Evolutionary conservation across 2,113 vertebrate species (phyloP).

Genomic region (Pampusana beccarii): DNA sequence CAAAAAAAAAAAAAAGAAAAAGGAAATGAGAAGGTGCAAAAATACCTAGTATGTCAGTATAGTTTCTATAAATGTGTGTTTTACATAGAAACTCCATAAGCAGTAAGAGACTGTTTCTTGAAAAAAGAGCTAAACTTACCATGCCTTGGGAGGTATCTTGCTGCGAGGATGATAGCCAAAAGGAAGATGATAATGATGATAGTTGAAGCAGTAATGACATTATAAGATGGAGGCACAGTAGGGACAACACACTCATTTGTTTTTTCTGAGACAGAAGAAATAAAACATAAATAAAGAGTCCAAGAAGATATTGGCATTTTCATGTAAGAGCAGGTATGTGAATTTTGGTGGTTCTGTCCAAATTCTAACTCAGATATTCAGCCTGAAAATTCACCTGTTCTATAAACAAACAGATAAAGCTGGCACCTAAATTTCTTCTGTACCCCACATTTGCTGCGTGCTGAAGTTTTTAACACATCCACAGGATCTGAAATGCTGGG

Average conservation of each 20-base stretch:
- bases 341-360: background rate
- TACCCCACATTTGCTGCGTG: background rate
- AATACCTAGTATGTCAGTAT: background rate
- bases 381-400: background rate
- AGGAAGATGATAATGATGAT: constrained; percentile 35
- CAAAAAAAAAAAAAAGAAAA: background rate
- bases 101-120: background rate
- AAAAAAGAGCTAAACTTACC: constrained; percentile 46
- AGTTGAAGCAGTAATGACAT: constrained; percentile 36
- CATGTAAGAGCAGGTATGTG: background rate
- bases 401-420: background rate
- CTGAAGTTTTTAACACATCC: background rate
- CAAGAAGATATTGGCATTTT: background rate
- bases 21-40: constrained; percentile 17
- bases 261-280: constrained; percentile 43
- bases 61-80: background rate
- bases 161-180: constrained; percentile 8
- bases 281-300: background rate
- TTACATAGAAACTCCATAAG: background rate
- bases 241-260: background rate
- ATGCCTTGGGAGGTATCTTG: background rate
- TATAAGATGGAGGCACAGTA: background rate
- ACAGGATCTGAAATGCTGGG: background rate
- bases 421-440: background rate
- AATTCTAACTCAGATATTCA: background rate